Base-by-base conservation (phyloP, 2,797 vertebrate species). In the Rhinoraja longicauda region DNA sequence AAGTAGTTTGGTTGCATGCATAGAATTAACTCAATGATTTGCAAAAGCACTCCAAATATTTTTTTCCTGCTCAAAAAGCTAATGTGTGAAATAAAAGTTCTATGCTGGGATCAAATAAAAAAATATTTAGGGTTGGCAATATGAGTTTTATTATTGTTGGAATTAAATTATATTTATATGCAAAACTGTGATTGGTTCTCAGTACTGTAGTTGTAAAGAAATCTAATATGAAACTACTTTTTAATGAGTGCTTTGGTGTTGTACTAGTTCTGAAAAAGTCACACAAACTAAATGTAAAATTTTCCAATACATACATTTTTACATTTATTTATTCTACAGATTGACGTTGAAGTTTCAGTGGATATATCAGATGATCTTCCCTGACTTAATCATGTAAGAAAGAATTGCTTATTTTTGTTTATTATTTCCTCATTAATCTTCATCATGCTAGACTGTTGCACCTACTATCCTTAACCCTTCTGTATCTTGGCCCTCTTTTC, bases 1-100 rank as follows among this genome's bases (percentile, higher is more conserved):
- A 97, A 98, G 98, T 97, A 97, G 97, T 97, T 96, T 97, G 97
- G 96, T 97, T 97, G 96, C 95, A 92, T 96, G 95, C 96, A 96
- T 94, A 95, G 84, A 96, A 95, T 86, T 96, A 93, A 95, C 26
- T 53, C 94, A 95, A 93, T 95, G 93, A 95, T 94, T 95, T 94
- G 93, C 94, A 94, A 93, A 94, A 94, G 93, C 94, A 94, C 93
- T 90, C 90, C 24, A 73, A 2, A n/a, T 45, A 73, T 12, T 36
- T 13, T 13, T 21, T 24, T 39, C 70, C 90, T 21, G 84, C 39
- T 39, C 36, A 57, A 73, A 57, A 73, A 13, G 39, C 45, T 53
- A 13, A 12, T 73, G 70, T 29, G 13, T 75, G 45, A 32, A 91
- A 73, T 91, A 72, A 53, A 88, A n/a, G 12, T 75, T 26, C 53